Evolutionary conservation across 2,797 vertebrate genomes (phyloP).

Genomic region (Coluber constrictor): DNA sequence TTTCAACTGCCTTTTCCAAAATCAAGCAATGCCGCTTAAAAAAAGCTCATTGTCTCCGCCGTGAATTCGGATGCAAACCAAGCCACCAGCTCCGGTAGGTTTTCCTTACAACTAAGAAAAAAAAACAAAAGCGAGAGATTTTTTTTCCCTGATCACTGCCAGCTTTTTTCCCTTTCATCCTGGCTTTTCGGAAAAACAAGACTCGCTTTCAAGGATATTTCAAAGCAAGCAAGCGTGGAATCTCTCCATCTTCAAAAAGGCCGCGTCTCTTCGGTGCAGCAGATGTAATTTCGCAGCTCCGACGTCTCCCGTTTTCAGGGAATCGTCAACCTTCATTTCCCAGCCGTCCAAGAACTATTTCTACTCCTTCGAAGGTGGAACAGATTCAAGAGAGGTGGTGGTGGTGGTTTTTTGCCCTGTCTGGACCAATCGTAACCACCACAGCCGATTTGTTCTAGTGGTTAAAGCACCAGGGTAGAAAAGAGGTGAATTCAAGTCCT

Average conservation of each 20-base stretch:
- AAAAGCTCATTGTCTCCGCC: not conserved
- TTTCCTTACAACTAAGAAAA: not conserved
- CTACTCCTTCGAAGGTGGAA: not conserved
- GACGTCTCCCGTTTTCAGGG: not conserved
- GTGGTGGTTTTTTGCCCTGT: not conserved
- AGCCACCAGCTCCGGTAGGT: no score
- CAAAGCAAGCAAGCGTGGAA: not conserved
- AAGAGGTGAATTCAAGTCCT: no score
- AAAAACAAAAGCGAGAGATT: not conserved
- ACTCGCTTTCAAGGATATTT: not conserved
- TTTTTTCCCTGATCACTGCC: rapidly evolving
- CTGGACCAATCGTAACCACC: no score
- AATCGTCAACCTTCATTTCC: not conserved
- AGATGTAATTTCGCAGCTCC: not conserved
- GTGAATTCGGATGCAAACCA: not conserved
- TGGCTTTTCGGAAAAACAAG: not conserved
- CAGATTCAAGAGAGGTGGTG: not conserved
- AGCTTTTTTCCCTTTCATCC: not conserved
- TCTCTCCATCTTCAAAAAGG: no score
- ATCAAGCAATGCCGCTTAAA: not conserved
- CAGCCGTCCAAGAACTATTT: not conserved
- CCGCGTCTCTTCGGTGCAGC: not conserved
- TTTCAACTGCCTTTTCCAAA: not conserved
- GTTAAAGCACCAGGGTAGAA: no score
- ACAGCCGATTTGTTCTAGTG: no score